phyloP scores from a whole-genome alignment of 2,113 vertebrate species.

The Myrmecobius fasciatus region DNA sequence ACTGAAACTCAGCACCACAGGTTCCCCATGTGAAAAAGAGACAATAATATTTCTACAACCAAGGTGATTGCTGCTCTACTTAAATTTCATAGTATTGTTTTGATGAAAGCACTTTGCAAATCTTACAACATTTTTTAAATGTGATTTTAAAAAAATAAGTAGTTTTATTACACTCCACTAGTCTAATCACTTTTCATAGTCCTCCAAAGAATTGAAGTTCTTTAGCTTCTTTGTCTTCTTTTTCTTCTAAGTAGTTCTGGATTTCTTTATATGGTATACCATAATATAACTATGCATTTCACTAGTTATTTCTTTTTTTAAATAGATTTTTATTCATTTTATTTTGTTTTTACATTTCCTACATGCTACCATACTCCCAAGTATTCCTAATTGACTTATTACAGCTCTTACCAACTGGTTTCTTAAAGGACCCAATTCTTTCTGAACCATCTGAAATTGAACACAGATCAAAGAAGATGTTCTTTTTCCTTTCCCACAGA shows the following conservation, averaged over 20 bases:
- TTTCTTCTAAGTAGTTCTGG: background rate
- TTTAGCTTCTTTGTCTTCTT: background rate
- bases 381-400: background rate
- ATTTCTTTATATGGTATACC: background rate
- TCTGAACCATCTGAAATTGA: background rate
- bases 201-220: background rate
- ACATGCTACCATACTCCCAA: background rate
- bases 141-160: background rate
- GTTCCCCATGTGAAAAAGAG: background rate
- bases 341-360: background rate
- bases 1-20: background rate
- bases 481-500: background rate
- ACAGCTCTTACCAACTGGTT: background rate
- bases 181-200: background rate
- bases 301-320: background rate
- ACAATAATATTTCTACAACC: background rate
- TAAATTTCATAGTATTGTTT: background rate
- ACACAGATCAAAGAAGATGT: background rate
- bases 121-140: background rate
- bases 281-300: background rate
- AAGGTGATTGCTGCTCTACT: background rate
- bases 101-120: background rate
- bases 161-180: background rate
- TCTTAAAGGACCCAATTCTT: background rate
- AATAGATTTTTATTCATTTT: background rate